Percentiles rank a stretch among this genome's conserved stretches.
Evolutionary conservation across 2,113 vertebrate genomes (phyloP).

Genomic region (Hemicordylus capensis): DNA sequence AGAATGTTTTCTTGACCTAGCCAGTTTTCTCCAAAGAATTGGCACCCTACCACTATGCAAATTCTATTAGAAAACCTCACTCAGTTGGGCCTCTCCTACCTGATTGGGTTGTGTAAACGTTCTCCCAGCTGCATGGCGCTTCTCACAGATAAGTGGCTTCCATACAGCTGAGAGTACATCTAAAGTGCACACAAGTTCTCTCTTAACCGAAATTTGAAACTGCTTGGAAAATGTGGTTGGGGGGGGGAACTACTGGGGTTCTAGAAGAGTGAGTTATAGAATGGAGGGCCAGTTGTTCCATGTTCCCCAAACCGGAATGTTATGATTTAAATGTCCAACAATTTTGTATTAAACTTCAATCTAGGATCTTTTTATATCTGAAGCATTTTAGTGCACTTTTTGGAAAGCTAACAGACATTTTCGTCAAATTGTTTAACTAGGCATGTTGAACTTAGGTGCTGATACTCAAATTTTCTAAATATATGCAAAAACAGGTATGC

Average conservation of each 20-base stretch:
- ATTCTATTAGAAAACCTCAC: not conserved
- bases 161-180: not conserved
- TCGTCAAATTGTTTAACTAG: conserved; percentile 21
- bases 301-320: not conserved
- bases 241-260: not conserved
- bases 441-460: conserved; percentile 39
- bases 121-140: not conserved
- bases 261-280: not conserved
- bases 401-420: not conserved
- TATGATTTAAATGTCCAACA: not conserved
- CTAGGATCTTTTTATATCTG: not conserved
- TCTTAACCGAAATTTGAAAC: not conserved
- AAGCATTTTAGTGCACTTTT: not conserved
- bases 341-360: not conserved
- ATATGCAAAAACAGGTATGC: conserved; percentile 60
- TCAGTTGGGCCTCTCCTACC: not conserved
- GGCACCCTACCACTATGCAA: not conserved
- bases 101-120: not conserved
- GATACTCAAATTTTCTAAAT: conserved; percentile 49
- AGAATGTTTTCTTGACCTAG: not conserved
- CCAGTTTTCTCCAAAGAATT: not conserved
- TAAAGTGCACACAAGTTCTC: not conserved
- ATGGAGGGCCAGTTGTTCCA: not conserved
- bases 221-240: not conserved
- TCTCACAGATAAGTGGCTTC: not conserved